These are phyloP conservation scores for Camponotus vicinus DNA, from an alignment of 1,140 invertebrate genomes.

Conservation along the genomic window DNA sequence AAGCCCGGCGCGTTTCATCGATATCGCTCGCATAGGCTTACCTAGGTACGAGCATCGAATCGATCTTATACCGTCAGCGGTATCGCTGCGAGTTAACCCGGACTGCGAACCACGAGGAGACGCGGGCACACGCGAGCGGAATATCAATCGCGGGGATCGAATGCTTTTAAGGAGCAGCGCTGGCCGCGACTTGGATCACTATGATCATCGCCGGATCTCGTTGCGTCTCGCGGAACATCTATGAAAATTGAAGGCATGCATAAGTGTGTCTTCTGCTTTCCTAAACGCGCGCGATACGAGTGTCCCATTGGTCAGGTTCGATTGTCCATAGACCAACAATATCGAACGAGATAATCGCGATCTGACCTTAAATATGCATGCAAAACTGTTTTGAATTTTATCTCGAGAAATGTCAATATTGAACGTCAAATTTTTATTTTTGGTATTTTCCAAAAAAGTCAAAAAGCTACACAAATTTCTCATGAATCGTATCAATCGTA, in stretches of 20 bases:
- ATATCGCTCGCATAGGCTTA: conserved; percentile 71
- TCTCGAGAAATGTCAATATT: not conserved
- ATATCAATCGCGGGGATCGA: conserved; percentile 82
- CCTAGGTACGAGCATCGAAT: conserved; percentile 75
- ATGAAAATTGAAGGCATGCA: conserved; percentile 31
- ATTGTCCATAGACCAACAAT: not conserved
- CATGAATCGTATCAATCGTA: not conserved
- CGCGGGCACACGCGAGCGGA: conserved; percentile 78
- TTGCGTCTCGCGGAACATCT: conserved; percentile 12
- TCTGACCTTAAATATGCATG: no score
- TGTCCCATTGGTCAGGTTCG: conserved; percentile 5
- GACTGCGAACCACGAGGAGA: conserved; percentile 75
- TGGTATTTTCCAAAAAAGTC: not conserved
- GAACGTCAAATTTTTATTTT: not conserved
- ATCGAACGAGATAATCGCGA: not conserved
- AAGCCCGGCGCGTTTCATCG: conserved; percentile 67
- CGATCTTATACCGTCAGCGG: conserved; percentile 74
- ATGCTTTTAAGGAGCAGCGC: conserved; percentile 78
- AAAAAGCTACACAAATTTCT: no score
- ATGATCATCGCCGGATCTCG: not conserved
- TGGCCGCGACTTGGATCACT: conserved; percentile 59
- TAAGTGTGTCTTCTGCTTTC: not conserved
- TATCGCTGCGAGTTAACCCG: conserved; percentile 75
- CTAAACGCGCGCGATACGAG: not conserved
- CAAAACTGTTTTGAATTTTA: not conserved